These are phyloP conservation scores for Neofelis nebulosa DNA, from an alignment of 2,113 vertebrate species.

Conservation along the genomic window DNA sequence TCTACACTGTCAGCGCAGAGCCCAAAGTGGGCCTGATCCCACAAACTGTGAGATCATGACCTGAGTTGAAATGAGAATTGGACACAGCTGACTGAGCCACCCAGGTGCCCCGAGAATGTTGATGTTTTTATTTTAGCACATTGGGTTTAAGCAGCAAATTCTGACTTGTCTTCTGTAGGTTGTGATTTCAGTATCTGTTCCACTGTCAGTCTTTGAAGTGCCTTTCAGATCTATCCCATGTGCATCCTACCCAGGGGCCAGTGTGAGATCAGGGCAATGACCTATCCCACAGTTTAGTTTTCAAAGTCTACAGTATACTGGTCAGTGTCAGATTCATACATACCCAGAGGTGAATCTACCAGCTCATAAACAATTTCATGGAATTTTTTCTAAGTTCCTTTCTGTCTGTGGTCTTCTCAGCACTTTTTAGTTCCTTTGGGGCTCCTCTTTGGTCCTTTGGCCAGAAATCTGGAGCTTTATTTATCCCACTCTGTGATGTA, in stretches of 20 bases:
- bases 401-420: not conserved
- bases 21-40: too few relatives aligned
- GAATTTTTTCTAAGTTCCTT: not conserved
- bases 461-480: not conserved
- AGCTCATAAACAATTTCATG: not conserved
- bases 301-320: not conserved
- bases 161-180: not conserved
- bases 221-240: not conserved
- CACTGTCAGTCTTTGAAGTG: not conserved
- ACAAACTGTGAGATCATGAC: too few relatives aligned
- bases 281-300: not conserved
- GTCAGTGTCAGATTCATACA: not conserved
- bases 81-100: too few relatives aligned
- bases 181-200: not conserved
- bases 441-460: not conserved
- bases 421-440: not conserved
- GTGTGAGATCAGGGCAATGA: not conserved
- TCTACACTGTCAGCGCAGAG: too few relatives aligned
- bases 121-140: not conserved
- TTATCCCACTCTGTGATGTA: not conserved
- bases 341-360: not conserved
- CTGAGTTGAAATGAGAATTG: too few relatives aligned
- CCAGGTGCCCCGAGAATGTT: not conserved
- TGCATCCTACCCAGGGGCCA: not conserved
- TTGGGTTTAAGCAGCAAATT: not conserved